These are phyloP conservation scores for Alces alces DNA, from an alignment of 2,113 vertebrate species.

Conservation along the genomic window DNA sequence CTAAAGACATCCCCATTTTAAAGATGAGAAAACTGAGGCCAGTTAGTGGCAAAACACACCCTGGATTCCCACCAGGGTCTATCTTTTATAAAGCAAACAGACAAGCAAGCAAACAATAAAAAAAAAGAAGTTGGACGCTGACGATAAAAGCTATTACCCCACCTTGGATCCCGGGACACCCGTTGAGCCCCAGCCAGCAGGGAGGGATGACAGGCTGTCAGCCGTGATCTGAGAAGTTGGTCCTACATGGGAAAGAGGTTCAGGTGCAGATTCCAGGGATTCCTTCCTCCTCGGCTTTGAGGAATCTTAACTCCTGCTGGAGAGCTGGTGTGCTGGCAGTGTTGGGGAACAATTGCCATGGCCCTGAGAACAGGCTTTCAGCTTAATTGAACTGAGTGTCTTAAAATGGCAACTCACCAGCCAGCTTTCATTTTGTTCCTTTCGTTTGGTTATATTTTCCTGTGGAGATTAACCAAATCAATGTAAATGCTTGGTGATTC, in stretches of 20 bases:
- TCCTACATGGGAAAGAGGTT: neutral
- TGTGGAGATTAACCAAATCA: conserved; percentile 69
- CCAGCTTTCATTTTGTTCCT: conserved; percentile 71
- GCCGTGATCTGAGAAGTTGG: neutral
- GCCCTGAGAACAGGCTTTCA: conserved; percentile 78
- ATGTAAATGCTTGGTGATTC: conserved; percentile 56
- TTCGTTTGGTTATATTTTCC: conserved; percentile 72
- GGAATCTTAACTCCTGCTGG: neutral
- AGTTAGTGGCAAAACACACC: neutral
- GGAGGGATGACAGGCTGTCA: neutral
- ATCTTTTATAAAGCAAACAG: neutral
- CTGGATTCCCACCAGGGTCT: neutral
- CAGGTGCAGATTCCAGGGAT: neutral
- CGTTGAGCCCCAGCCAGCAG: accelerated
- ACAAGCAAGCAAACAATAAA: neutral
- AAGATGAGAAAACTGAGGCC: neutral
- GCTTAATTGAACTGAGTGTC: conserved; percentile 75
- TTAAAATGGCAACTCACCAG: conserved; percentile 74
- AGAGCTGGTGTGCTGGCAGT: neutral
- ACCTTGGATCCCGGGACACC: accelerated
- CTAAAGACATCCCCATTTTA: neutral
- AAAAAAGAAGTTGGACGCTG: neutral
- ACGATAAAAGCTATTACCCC: neutral
- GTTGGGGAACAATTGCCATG: neutral
- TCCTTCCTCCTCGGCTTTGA: neutral